Base-by-base conservation (phyloP, 2,797 vertebrate genomes). In the Pipistrellus nathusii region DNA sequence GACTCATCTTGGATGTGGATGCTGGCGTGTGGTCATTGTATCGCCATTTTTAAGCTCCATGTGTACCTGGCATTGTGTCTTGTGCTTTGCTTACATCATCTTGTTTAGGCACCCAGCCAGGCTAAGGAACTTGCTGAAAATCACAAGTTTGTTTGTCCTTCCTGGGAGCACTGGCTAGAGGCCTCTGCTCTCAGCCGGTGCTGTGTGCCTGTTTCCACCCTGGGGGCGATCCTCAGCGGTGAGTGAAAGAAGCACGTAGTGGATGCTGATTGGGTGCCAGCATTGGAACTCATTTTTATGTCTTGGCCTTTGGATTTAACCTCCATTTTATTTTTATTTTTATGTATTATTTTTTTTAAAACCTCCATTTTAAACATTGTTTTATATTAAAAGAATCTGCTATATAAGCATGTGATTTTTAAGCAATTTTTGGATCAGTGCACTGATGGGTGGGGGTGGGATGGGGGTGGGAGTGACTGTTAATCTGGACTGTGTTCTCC, bases 101-200 rank as follows among this genome's bases (percentile, higher is more conserved):
- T 89, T 69, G 11, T 35, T 72, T 25, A 81, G 76, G 18, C 41
- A n/a, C 66, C 53, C 5, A 38, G 2, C 30, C 80, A 82, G 75
- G 30, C 85, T 85, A 21, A 82, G 48, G 41, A 69, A 14, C 64
- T 69, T 85, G 44, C 72, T 59, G 53, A 53, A 83, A 88, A 64
- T 51, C 68, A 53, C 76, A 59, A 0, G 12, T 41, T 48, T 88
- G 48, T 59, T 89, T 35, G 8, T 66, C 35, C 44, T 78, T 89
- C 53, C 27, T 15, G 14, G 41, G 32, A 11, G 30, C 5, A 8
- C 32, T 23, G 17, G 8, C n/a, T 7, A 8, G 15, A 5, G 7
- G 15, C 20, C 11, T 48, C 30, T 48, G 1, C 30, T 68, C 84
- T 23, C 21, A 57, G 10, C 21, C 14, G 20, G 59, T 9, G 41